Conservation (phyloP, 2,888 invertebrate genomes). For the Ethmia dodecea region DNA sequence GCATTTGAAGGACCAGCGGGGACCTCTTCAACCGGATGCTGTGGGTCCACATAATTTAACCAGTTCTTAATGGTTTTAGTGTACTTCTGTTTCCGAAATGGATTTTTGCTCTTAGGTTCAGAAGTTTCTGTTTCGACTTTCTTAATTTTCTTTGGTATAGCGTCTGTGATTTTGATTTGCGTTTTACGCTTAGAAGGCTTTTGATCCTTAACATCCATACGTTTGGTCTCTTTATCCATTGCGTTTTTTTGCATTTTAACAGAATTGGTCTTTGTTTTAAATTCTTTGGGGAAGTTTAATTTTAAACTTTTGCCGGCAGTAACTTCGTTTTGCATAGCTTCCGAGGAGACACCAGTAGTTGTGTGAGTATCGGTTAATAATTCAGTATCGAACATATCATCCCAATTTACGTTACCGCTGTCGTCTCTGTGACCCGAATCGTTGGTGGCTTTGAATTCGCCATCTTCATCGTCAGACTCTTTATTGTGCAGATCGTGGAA, state of each 20-base stretch:
- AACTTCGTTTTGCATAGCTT: conserved; percentile 1
- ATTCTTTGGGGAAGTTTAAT: background rate
- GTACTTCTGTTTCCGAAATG: conserved; percentile 42
- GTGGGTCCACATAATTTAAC: conserved; percentile 36
- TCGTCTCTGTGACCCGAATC: background rate
- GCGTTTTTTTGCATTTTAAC: conserved; percentile 4
- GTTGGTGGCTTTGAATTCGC: too few relatives aligned
- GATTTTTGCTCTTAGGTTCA: conserved; percentile 16
- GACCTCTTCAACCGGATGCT: conserved; percentile 18
- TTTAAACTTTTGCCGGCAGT: background rate
- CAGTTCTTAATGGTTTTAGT: conserved; percentile 50
- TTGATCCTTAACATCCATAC: too few relatives aligned
- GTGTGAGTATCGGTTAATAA: conserved; percentile 25
- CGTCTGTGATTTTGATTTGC: conserved; percentile 19
- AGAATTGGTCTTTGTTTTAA: background rate
- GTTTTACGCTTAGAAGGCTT: conserved; percentile 23
- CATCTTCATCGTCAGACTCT: background rate
- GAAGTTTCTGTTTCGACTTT: conserved; percentile 15
- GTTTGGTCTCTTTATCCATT: too few relatives aligned
- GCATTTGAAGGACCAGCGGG: background rate
- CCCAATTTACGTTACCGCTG: conserved; percentile 33
- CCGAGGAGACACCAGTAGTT: background rate
- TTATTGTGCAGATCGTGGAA: background rate
- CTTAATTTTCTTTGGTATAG: conserved; percentile 28
- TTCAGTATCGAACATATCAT: conserved; percentile 51